Base-by-base conservation (phyloP, 2,888 invertebrate species). In the Eulithis testata region DNA sequence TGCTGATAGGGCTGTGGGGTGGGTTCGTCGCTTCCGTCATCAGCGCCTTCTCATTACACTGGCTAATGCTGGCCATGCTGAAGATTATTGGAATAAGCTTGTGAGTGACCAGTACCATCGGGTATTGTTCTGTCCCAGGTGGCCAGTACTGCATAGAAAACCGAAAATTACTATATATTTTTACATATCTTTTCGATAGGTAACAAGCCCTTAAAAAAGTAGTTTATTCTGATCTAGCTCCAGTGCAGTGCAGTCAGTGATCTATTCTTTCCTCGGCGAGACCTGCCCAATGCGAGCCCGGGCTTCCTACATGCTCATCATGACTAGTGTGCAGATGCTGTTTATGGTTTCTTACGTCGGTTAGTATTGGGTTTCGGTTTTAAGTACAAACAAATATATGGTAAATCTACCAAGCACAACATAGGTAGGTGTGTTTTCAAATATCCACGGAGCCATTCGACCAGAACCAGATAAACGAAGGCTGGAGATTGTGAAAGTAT, bases 221-320 rank as follows among this genome's bases (percentile, higher is more conserved):
- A n/a, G n/a, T n/a, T n/a, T n/a, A 9, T 5, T 40, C 9, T 49
- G 21, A 11, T 49, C 0, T 57, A 73, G 74, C 11, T 74, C 70
- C 11, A 71, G 73, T 27, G 60, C 60, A 8, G 72, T 68, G 2
- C 74, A 74, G 50, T 62, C 71, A 0, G 60, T 87, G 14, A 83
- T 90, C 0, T 93, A 90, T 64, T 89, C 93, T 11, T 79, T 89
- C 61, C 79, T 93, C 12, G 93, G 94, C 1, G 94, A 94, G 72
- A 93, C 91, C 57, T 82, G 82, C 55, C 54, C 74, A 4, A 69
- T 61, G 52, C 71, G 70, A 7, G 73, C 77, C 8, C 76, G 80
- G 44, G 79, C 78, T 3, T 51, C 69, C 14, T 82, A 83, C 73
- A 71, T 84, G 63, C 71, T 83, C 7, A 59, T 79, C 27, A 76